These are phyloP conservation scores for Oryzias woworae DNA, from an alignment of 2,113 vertebrate species.

Conservation along the genomic window DNA sequence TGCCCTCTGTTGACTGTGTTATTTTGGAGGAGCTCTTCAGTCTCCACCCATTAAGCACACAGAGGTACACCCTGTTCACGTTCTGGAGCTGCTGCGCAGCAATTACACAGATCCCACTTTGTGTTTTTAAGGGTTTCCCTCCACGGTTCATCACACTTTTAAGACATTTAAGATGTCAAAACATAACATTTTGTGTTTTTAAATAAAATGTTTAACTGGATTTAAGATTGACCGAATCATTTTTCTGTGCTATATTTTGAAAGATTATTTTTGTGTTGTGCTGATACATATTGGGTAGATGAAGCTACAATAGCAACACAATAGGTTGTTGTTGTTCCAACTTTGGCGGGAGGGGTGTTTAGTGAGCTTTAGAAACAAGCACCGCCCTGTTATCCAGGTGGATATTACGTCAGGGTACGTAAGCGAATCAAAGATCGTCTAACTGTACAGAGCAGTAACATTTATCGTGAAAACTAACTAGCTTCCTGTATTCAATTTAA, in stretches of 20 bases:
- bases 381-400: not conserved
- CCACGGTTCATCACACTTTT: not conserved
- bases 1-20: constrained; percentile 25
- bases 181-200: not conserved
- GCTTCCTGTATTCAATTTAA: too few species aligned
- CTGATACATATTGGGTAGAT: not conserved
- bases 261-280: too few species aligned
- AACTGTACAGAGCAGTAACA: not conserved
- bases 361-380: not conserved
- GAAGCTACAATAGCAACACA: not conserved
- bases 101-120: not conserved
- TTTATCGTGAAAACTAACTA: not conserved
- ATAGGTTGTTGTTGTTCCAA: not conserved
- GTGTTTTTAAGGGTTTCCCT: not conserved
- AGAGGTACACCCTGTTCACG: constrained; percentile 21
- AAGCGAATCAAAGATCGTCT: constrained; percentile 27
- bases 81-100: constrained; percentile 7
- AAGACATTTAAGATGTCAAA: not conserved
- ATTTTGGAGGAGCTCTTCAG: constrained; percentile 46
- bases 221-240: not conserved
- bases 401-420: constrained; percentile 53
- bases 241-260: not conserved
- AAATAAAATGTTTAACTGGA: not conserved
- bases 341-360: constrained; percentile 26
- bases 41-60: constrained; percentile 62